Percentiles rank a stretch among this genome's conserved stretches.
Conservation (phyloP, 2,888 invertebrate species). For the Axea sp. region DNA sequence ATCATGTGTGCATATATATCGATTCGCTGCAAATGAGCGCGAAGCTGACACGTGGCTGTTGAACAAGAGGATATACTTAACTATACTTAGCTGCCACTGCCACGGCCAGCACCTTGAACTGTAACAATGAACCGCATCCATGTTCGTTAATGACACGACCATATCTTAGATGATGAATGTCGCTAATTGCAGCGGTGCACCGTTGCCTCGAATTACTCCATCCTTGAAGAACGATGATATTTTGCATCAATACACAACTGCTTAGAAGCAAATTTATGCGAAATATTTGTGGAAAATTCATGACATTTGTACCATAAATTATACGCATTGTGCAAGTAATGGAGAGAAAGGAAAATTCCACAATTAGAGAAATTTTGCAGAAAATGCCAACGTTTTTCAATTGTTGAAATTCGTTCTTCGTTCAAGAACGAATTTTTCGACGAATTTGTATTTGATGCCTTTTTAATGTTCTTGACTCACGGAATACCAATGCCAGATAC, state of each 20-base stretch:
- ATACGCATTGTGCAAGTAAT: too few relatives aligned
- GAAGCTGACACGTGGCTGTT: constrained; percentile 57
- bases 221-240: constrained; percentile 23
- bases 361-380: too few relatives aligned
- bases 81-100: constrained; percentile 52
- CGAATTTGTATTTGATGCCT: too few relatives aligned
- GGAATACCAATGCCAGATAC: background rate
- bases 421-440: too few relatives aligned
- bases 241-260: constrained; percentile 16
- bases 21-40: constrained; percentile 58
- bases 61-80: constrained; percentile 64
- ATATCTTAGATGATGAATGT: constrained; percentile 54
- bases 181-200: constrained; percentile 53
- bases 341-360: too few relatives aligned
- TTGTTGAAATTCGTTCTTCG: too few relatives aligned
- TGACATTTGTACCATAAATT: constrained; percentile 26
- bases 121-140: constrained; percentile 73
- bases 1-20: too few relatives aligned
- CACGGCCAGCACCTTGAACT: constrained; percentile 71
- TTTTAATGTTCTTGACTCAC: background rate
- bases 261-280: constrained; percentile 5
- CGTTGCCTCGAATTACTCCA: constrained; percentile 30
- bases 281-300: constrained; percentile 11
- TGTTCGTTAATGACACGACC: constrained; percentile 63
- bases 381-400: too few relatives aligned